These are phyloP conservation scores for Mythimna vitellina DNA, from an alignment of 2,888 invertebrate genomes.

Conservation along the genomic window DNA sequence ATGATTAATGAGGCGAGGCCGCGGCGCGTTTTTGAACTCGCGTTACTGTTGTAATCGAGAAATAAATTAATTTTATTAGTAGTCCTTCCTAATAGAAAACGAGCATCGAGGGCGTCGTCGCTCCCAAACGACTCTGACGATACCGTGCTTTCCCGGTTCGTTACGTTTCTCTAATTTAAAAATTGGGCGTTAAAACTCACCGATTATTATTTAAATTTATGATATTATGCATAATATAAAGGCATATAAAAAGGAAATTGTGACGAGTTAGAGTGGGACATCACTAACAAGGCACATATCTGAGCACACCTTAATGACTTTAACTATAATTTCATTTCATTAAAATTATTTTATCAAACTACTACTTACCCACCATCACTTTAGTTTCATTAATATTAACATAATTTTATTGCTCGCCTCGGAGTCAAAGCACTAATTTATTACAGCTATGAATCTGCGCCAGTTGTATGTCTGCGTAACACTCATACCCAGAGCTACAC, in stretches of 20 bases:
- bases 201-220: conserved; percentile 88
- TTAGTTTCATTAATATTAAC: conserved; percentile 67
- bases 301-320: conserved; percentile 70
- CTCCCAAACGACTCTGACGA: conserved; percentile 74
- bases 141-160: conserved; percentile 79
- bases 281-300: conserved; percentile 81
- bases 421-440: conserved; percentile 54
- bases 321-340: conserved; percentile 72
- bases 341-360: conserved; percentile 67
- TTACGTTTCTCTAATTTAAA: conserved; percentile 86
- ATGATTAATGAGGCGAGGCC: conserved; percentile 87
- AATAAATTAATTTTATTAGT: conserved; percentile 90
- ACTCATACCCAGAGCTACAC: conserved; percentile 24
- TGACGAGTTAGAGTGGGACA: conserved; percentile 77
- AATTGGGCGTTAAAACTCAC: conserved; percentile 88
- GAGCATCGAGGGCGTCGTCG: conserved; percentile 72
- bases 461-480: conserved; percentile 34
- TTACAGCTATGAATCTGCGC: conserved; percentile 36
- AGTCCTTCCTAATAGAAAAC: conserved; percentile 88
- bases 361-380: conserved; percentile 67
- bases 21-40: conserved; percentile 87
- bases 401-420: conserved; percentile 60
- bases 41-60: conserved; percentile 88
- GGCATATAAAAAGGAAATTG: conserved; percentile 80
- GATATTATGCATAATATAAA: conserved; percentile 82